Evolutionary conservation across 2,113 vertebrate species (phyloP).

Genomic region (Electrona antarctica): DNA sequence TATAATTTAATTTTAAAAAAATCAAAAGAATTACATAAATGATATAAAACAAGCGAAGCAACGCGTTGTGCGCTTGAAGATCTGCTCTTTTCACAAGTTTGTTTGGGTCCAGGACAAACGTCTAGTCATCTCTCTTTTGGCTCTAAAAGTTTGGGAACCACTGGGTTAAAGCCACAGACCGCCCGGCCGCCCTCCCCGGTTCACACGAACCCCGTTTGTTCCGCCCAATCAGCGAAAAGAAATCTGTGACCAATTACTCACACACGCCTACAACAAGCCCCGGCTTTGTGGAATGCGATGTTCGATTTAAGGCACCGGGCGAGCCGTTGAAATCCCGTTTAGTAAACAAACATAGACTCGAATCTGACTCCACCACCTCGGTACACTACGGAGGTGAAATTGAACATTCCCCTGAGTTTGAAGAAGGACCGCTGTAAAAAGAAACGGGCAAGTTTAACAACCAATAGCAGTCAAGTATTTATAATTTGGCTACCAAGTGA

Average conservation of each 20-base stretch:
- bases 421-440: neutral
- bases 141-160: slow-evolving; percentile 28
- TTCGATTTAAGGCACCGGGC: slow-evolving; percentile 29
- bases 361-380: neutral
- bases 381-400: neutral
- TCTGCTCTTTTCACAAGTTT: too few species aligned
- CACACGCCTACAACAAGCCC: slow-evolving; percentile 65
- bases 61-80: too few species aligned
- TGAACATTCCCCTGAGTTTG: neutral
- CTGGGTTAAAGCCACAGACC: slow-evolving; percentile 67
- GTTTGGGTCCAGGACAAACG: too few species aligned
- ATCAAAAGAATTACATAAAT: too few species aligned
- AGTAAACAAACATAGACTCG: too few species aligned
- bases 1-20: too few species aligned
- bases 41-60: too few species aligned
- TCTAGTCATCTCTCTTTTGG: too few species aligned
- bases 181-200: slow-evolving; percentile 42
- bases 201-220: slow-evolving; percentile 64
- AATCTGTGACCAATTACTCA: slow-evolving; percentile 67
- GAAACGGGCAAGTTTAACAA: neutral
- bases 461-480: neutral
- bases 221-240: slow-evolving; percentile 67
- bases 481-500: neutral
- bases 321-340: slow-evolving; percentile 18
- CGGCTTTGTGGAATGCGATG: slow-evolving; percentile 20